A percentile compares a stretch with the other conserved stretches of the same genome.
phyloP scores from a whole-genome alignment of 2,113 vertebrate genomes.

The Mobula hypostoma region DNA sequence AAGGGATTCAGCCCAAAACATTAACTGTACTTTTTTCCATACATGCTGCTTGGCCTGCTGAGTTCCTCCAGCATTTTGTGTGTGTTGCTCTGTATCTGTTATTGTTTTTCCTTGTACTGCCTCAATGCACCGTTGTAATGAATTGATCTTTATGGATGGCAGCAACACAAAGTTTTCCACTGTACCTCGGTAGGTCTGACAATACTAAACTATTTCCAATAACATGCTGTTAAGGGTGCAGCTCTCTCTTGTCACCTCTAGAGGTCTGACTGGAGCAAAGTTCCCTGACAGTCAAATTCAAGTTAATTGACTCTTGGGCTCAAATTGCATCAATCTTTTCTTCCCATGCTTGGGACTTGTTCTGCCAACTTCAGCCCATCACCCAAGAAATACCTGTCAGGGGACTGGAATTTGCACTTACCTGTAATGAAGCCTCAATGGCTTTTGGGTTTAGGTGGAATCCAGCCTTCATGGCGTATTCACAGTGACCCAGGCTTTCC shows the following conservation, averaged over 20 bases:
- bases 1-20: too few species aligned
- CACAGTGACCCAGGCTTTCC: conserved; percentile 91
- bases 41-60: too few species aligned
- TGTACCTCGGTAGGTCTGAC: too few species aligned
- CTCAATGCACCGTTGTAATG: too few species aligned
- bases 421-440: conserved; percentile 88
- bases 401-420: conserved; percentile 45
- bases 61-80: too few species aligned
- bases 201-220: too few species aligned
- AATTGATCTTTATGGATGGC: too few species aligned
- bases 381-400: background rate
- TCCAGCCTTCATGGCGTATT: conserved; percentile 92
- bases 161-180: too few species aligned
- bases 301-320: background rate
- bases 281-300: too few species aligned
- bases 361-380: background rate
- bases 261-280: background rate
- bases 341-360: background rate
- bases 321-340: background rate
- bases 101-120: too few species aligned
- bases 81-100: too few species aligned
- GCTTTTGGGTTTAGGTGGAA: conserved; percentile 94
- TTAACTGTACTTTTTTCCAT: too few species aligned
- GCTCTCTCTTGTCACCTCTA: background rate
- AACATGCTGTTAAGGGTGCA: background rate